Conservation (phyloP, 1,140 invertebrate species). For the Mactra quadrangularis region DNA sequence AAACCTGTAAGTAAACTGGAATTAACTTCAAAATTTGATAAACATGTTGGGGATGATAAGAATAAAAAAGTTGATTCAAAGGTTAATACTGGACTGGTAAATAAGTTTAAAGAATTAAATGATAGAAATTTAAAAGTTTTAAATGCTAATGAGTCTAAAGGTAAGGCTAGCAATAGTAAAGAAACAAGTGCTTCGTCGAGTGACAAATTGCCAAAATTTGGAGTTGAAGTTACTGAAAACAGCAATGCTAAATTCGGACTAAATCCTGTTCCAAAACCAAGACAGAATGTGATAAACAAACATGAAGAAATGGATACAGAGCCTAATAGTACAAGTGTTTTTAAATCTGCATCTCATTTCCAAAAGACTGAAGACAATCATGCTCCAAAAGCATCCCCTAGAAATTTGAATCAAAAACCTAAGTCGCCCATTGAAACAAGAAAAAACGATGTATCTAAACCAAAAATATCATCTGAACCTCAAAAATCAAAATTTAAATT, state of each 20-base stretch:
- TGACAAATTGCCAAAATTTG: not conserved
- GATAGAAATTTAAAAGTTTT: slow-evolving; percentile 42
- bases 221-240: not conserved
- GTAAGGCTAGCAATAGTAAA: not conserved
- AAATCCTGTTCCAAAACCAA: slow-evolving; percentile 64
- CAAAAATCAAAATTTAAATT: slow-evolving; percentile 37
- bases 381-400: slow-evolving; percentile 37
- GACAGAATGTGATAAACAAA: slow-evolving; percentile 36
- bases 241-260: not conserved
- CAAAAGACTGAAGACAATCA: not conserved
- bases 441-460: slow-evolving; percentile 6
- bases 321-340: slow-evolving; percentile 5
- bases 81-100: slow-evolving; percentile 24
- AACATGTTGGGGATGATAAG: slow-evolving; percentile 5
- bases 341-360: slow-evolving; percentile 35
- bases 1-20: not conserved
- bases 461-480: slow-evolving; percentile 39
- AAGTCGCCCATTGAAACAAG: slow-evolving; percentile 49
- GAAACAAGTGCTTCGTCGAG: not conserved
- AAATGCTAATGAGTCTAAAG: not conserved
- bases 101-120: slow-evolving; percentile 61
- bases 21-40: not conserved
- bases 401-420: slow-evolving; percentile 44
- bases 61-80: slow-evolving; percentile 14
- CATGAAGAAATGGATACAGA: slow-evolving; percentile 64